phyloP scores from a whole-genome alignment of 2,797 vertebrate species.

The Propithecus perrieri region DNA sequence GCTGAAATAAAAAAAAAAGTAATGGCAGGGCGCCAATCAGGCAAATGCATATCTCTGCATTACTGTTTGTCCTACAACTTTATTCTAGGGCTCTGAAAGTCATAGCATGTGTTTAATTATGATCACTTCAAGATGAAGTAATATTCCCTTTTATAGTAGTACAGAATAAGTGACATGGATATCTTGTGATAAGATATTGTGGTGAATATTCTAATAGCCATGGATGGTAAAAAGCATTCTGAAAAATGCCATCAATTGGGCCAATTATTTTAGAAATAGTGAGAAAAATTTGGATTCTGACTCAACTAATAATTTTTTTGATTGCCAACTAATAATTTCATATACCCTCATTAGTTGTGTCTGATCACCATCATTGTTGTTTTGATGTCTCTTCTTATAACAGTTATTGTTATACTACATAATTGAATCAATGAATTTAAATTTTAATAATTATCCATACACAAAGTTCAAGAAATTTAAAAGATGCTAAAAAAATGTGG shows the following conservation, averaged over 20 bases:
- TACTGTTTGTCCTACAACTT: not conserved
- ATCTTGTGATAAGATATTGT: not conserved
- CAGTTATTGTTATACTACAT: not conserved
- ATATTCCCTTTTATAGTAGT: not conserved
- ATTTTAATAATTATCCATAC: not conserved
- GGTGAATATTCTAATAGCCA: not conserved
- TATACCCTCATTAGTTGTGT: not conserved
- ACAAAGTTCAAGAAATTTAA: not conserved
- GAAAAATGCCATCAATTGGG: not conserved
- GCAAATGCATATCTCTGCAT: not conserved
- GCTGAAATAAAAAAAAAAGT: no score
- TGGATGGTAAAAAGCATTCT: not conserved
- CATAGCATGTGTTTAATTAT: not conserved
- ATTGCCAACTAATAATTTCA: not conserved
- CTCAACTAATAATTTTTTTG: not conserved
- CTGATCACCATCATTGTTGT: not conserved
- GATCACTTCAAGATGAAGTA: not conserved
- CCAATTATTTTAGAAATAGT: not conserved
- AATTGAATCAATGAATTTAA: not conserved
- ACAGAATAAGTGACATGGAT: not conserved
- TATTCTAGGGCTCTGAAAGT: not conserved
- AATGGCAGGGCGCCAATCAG: not conserved
- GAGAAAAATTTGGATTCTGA: not conserved
- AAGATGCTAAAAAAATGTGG: not conserved
- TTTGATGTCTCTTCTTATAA: not conserved